phyloP scores from a whole-genome alignment of 2,888 invertebrate species.

The Sisyra terminalis region DNA sequence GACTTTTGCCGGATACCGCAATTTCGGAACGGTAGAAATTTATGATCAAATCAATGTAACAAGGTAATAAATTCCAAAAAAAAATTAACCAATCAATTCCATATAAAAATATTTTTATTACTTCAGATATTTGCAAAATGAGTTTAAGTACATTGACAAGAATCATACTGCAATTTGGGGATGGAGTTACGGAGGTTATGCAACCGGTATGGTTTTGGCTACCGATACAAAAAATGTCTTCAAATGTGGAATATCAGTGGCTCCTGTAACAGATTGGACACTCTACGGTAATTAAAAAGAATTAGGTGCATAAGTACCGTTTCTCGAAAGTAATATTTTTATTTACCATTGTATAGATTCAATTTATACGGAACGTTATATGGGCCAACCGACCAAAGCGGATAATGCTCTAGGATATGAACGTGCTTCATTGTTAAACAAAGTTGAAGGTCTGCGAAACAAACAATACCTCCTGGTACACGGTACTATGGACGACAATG shows the following conservation, averaged over 20 bases:
- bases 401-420: slow-evolving; percentile 61
- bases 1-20: slow-evolving; percentile 65
- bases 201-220: slow-evolving; percentile 74
- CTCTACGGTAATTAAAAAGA: slow-evolving; percentile 59
- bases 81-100: not conserved
- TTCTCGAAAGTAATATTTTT: not conserved
- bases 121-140: slow-evolving; percentile 44
- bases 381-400: slow-evolving; percentile 62
- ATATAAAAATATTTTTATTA: slow-evolving; percentile 2
- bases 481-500: slow-evolving; percentile 90
- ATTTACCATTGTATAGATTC: slow-evolving; percentile 50
- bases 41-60: slow-evolving; percentile 80
- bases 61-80: slow-evolving; percentile 29
- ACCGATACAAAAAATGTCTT: slow-evolving; percentile 58
- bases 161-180: slow-evolving; percentile 89
- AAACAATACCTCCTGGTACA: slow-evolving; percentile 84
- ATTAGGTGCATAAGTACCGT: not conserved
- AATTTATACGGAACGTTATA: slow-evolving; percentile 92
- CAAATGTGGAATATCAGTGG: slow-evolving; percentile 87
- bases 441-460: slow-evolving; percentile 35
- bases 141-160: slow-evolving; percentile 55
- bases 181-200: slow-evolving; percentile 97
- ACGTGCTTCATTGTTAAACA: slow-evolving; percentile 57
- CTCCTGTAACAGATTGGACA: slow-evolving; percentile 93
- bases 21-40: slow-evolving; percentile 79